Conservation (phyloP, 2,113 vertebrate species). For the Ciconia boyciana region DNA sequence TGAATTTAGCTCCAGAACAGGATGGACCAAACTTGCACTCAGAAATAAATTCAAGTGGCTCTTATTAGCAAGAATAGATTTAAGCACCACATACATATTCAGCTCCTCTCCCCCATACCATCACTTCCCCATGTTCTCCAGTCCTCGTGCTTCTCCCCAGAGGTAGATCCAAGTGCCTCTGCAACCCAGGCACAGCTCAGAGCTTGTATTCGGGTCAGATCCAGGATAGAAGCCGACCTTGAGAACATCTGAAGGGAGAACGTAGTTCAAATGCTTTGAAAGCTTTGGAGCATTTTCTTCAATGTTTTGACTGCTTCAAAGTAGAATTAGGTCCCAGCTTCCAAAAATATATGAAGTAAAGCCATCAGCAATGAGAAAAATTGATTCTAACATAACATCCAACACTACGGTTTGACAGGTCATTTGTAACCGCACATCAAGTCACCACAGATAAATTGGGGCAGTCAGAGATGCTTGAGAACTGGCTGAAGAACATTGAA, state of each 20-base stretch:
- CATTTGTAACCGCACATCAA: neutral
- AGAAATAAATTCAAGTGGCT: neutral
- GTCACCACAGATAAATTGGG: neutral
- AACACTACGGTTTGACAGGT: neutral
- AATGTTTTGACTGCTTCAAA: neutral
- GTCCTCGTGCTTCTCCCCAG: neutral
- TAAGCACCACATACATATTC: neutral
- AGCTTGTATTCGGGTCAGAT: neutral
- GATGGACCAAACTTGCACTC: neutral
- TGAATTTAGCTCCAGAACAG: neutral
- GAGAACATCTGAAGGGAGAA: neutral
- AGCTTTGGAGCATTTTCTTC: neutral
- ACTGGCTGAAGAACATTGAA: neutral
- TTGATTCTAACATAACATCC: neutral
- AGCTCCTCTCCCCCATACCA: neutral
- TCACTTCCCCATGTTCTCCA: neutral
- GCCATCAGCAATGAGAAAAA: neutral
- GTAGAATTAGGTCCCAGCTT: neutral
- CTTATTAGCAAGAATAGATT: neutral
- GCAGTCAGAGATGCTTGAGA: neutral
- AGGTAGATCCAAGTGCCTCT: neutral
- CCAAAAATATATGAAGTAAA: neutral
- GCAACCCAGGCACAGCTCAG: neutral
- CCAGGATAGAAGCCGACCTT: neutral
- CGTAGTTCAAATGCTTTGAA: neutral